These are phyloP conservation scores for Brachyalestes nurse DNA, from an alignment of 2,797 vertebrate genomes.

Conservation along the genomic window DNA sequence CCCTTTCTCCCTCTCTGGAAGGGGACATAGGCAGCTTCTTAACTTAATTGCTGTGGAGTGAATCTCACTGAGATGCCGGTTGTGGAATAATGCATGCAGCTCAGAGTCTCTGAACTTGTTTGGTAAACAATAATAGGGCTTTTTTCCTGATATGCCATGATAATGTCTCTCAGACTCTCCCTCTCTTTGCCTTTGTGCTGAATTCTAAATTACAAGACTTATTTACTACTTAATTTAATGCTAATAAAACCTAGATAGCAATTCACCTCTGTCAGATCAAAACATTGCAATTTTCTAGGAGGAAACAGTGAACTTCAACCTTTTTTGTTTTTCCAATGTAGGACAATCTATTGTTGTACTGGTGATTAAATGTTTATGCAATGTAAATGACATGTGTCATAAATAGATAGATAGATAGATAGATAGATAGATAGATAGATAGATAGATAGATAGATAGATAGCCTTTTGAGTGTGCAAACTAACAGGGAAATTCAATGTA, in stretches of 20 bases:
- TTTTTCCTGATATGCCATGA: constrained; percentile 5
- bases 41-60: constrained; percentile 41
- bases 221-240: background rate
- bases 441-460: too few relatives aligned
- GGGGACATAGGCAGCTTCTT: background rate
- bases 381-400: background rate
- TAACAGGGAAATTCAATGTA: background rate
- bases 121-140: constrained; percentile 25
- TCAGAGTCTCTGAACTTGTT: constrained; percentile 21
- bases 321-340: background rate
- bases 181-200: background rate
- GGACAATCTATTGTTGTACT: background rate
- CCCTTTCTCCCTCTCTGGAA: background rate
- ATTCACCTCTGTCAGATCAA: background rate
- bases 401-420: too few relatives aligned
- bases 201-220: background rate
- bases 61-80: constrained; percentile 7
- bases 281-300: too few relatives aligned
- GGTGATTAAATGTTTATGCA: background rate
- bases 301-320: too few relatives aligned
- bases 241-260: background rate
- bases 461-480: too few relatives aligned
- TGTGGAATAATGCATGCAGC: constrained; percentile 26
- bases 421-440: background rate
- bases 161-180: background rate